Conservation (phyloP, 2,797 vertebrate genomes). For the Spheniscus humboldti region DNA sequence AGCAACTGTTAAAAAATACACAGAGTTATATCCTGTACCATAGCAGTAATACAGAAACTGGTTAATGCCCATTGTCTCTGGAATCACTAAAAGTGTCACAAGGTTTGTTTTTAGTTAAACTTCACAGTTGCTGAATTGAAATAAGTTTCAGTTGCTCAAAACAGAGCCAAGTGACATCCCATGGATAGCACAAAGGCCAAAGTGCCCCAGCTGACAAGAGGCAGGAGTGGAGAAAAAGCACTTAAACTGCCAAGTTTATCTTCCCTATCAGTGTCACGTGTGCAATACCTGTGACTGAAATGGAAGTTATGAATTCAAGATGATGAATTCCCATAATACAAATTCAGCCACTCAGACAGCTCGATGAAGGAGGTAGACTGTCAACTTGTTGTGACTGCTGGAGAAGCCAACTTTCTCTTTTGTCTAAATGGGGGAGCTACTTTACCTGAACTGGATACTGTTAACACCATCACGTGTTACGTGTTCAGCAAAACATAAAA, state of each 20-base stretch:
- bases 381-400: not conserved
- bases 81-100: not conserved
- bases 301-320: not conserved
- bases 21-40: not conserved
- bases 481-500: not conserved
- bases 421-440: not conserved
- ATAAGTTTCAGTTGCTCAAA: not conserved
- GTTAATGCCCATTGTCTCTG: not conserved
- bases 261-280: fast-evolving
- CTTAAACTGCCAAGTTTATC: not conserved
- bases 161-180: not conserved
- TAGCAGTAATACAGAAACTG: not conserved
- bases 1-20: not conserved
- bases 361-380: too few relatives aligned
- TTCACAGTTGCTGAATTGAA: not conserved
- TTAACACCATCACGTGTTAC: fast-evolving
- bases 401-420: not conserved
- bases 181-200: not conserved
- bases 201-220: not conserved
- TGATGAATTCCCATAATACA: not conserved
- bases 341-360: not conserved
- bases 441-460: not conserved
- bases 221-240: not conserved
- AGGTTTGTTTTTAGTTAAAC: not conserved
- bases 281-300: fast-evolving